Evolutionary conservation across 2,797 vertebrate genomes (phyloP).

Genomic region (Thunnus albacares): DNA sequence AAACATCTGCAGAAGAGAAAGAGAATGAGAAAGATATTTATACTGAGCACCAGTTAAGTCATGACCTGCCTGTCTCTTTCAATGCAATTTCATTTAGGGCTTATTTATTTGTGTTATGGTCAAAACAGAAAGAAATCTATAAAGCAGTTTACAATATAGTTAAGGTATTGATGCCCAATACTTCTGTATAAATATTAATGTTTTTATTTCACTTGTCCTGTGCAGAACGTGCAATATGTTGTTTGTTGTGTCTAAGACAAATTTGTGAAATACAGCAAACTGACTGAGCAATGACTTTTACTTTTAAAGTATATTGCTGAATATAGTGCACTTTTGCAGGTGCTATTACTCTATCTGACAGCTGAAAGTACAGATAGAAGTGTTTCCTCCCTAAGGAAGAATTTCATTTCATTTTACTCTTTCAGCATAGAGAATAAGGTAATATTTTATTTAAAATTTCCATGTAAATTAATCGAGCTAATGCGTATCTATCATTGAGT

Average conservation of each 20-base stretch:
- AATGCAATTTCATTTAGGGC: not conserved
- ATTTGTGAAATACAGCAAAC: not conserved
- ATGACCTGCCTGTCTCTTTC: not conserved
- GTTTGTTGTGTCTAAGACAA: not conserved
- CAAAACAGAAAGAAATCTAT: not conserved
- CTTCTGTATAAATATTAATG: not conserved
- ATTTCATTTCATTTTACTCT: not conserved
- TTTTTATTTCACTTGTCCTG: too few relatives aligned
- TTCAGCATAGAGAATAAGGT: not conserved
- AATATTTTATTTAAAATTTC: not conserved
- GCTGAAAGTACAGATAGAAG: not conserved
- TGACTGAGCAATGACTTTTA: not conserved
- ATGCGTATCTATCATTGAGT: not conserved
- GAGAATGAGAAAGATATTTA: constrained; percentile 5
- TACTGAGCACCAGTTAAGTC: not conserved
- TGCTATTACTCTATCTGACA: not conserved
- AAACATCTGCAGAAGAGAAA: constrained; percentile 32
- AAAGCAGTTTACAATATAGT: not conserved
- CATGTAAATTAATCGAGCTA: not conserved
- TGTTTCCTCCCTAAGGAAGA: not conserved
- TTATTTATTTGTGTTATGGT: not conserved
- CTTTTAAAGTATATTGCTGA: not conserved
- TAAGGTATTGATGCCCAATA: too few relatives aligned
- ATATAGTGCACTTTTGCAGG: not conserved
- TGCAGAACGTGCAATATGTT: not conserved